These are phyloP conservation scores for Norana najaformis DNA, from an alignment of 2,888 invertebrate species.

Conservation along the genomic window DNA sequence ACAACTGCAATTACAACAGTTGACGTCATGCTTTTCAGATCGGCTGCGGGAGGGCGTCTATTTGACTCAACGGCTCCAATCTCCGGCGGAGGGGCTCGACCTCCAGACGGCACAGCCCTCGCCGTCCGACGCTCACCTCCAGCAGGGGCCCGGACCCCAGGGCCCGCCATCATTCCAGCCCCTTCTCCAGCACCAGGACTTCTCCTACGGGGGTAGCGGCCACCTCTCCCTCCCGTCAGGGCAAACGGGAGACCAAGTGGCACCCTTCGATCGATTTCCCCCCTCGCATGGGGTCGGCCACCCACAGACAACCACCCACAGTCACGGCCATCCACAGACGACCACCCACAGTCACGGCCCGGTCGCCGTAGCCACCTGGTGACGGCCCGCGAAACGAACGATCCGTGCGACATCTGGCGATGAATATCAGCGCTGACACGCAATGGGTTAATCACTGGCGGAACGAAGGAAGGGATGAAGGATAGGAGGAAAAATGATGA, in stretches of 20 bases:
- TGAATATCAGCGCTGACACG: neutral
- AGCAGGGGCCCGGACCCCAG: neutral
- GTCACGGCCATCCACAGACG: neutral
- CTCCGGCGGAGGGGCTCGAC: slow-evolving; percentile 1
- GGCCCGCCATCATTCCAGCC: neutral
- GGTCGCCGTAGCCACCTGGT: slow-evolving; percentile 20
- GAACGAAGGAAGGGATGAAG: neutral
- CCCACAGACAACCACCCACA: neutral
- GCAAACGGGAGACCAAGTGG: neutral
- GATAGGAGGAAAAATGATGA: neutral
- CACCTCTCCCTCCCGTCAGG: neutral
- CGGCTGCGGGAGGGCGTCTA: slow-evolving; percentile 24
- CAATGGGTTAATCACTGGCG: neutral
- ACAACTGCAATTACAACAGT: neutral
- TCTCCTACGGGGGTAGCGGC: neutral
- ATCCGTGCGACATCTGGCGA: no score
- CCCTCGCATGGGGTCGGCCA: neutral
- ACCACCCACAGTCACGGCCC: neutral
- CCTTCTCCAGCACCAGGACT: slow-evolving; percentile 20
- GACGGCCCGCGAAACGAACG: neutral
- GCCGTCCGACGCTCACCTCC: neutral
- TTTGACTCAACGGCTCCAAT: neutral
- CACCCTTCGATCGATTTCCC: neutral
- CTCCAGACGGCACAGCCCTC: neutral
- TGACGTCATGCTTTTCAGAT: neutral